phyloP scores from a whole-genome alignment of 2,113 vertebrate species.

The Struthio camelus region DNA sequence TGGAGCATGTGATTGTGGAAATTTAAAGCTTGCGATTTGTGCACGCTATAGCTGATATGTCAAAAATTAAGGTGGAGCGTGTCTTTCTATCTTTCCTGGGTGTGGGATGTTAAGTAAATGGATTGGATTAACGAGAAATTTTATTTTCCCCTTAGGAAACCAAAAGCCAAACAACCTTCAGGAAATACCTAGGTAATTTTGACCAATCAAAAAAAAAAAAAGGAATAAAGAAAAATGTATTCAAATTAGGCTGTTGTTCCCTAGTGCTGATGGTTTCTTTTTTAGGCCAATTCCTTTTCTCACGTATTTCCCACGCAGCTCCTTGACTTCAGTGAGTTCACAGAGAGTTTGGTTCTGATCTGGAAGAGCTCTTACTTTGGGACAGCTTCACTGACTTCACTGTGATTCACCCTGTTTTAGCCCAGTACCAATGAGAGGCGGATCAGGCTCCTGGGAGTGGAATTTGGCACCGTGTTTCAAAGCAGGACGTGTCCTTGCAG shows the following conservation, averaged over 20 bases:
- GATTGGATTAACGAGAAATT: not conserved
- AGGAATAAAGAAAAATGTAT: not conserved
- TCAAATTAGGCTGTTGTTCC: not conserved
- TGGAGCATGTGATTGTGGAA: not conserved
- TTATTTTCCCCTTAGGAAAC: not conserved
- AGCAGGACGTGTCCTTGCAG: rapidly evolving
- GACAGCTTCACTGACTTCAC: not conserved
- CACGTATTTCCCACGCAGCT: not conserved
- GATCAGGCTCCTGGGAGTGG: not conserved
- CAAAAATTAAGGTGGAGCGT: not conserved
- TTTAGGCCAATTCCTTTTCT: not conserved
- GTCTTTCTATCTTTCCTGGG: not conserved
- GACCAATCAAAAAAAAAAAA: not conserved
- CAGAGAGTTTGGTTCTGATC: not conserved
- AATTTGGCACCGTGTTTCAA: not conserved
- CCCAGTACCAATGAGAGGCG: rapidly evolving
- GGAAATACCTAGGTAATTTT: not conserved
- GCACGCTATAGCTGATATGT: not conserved
- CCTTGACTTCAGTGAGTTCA: not conserved
- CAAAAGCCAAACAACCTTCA: not conserved
- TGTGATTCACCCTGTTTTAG: not conserved
- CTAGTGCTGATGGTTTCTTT: not conserved
- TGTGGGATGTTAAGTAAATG: not conserved
- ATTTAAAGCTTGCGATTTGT: not conserved
- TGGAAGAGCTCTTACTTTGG: not conserved